Conservation (phyloP, 2,797 vertebrate species). For the Anisognathus igniventris region DNA sequence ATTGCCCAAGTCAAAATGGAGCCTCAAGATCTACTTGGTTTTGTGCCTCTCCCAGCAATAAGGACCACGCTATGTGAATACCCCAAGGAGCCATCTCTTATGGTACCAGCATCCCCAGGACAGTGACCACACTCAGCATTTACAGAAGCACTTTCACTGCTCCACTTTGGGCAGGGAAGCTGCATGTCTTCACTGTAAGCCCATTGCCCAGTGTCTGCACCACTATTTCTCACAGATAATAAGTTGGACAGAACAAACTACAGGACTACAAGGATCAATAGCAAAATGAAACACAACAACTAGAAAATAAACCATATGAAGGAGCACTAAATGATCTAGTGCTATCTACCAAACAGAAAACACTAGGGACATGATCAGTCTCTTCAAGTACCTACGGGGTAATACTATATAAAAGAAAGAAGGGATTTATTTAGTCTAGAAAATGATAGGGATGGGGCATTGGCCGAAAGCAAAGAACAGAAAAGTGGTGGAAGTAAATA, state of each 20-base stretch:
- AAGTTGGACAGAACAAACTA: not conserved
- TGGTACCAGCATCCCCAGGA: not conserved
- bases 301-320: not conserved
- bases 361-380: not conserved
- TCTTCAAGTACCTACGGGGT: conserved; percentile 55
- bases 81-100: not conserved
- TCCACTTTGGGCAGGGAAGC: not conserved
- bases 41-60: not conserved
- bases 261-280: not conserved
- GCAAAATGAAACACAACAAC: not conserved
- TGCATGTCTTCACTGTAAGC: not conserved
- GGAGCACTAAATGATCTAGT: not conserved
- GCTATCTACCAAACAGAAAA: conserved; percentile 9
- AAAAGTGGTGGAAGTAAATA: conserved; percentile 44
- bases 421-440: conserved; percentile 53
- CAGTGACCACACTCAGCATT: accelerated
- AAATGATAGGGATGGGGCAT: conserved; percentile 10
- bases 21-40: not conserved
- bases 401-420: conserved; percentile 42
- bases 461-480: conserved; percentile 36
- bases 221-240: not conserved
- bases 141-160: not conserved
- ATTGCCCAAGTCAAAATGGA: not conserved
- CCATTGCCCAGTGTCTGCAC: not conserved
- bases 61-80: not conserved